These are phyloP conservation scores for Chouioia cunea DNA, from an alignment of 2,888 invertebrate genomes.

Conservation along the genomic window DNA sequence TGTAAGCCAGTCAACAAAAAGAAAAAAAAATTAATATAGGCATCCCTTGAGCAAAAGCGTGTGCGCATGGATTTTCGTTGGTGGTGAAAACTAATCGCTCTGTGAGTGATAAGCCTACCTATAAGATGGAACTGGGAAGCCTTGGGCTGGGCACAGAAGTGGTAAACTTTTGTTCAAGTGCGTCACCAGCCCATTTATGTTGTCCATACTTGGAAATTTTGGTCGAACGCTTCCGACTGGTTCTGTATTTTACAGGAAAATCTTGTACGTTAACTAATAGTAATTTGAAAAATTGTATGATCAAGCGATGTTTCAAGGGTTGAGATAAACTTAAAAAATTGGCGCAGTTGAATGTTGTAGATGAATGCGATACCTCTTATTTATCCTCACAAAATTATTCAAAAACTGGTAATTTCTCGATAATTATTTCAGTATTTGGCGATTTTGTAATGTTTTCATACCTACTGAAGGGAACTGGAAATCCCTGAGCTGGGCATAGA, in stretches of 20 bases:
- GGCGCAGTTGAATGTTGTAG: constrained; percentile 11
- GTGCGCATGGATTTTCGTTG: no score
- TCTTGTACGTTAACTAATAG: constrained; percentile 27
- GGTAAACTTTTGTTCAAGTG: constrained; percentile 69
- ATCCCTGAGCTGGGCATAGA: constrained; percentile 81
- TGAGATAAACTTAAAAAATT: constrained; percentile 43
- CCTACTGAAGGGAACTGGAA: constrained; percentile 74
- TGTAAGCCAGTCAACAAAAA: not conserved
- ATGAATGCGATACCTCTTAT: constrained; percentile 47
- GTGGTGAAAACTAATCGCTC: no score
- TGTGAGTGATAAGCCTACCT: constrained; percentile 67
- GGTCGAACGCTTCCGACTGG: constrained; percentile 75
- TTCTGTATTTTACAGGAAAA: constrained; percentile 62
- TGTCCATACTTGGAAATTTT: constrained; percentile 70
- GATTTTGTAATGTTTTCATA: constrained; percentile 60
- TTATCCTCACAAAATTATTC: not conserved
- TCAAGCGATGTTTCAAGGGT: constrained; percentile 14
- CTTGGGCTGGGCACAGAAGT: constrained; percentile 81
- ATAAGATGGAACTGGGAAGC: constrained; percentile 74
- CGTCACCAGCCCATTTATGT: constrained; percentile 58
- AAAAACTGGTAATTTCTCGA: not conserved
- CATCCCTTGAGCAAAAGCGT: not conserved
- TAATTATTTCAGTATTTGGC: constrained; percentile 8
- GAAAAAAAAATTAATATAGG: not conserved
- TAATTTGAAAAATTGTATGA: constrained; percentile 14